Base-by-base conservation (phyloP, 2,113 vertebrate species). In the Callocephalon fimbriatum region DNA sequence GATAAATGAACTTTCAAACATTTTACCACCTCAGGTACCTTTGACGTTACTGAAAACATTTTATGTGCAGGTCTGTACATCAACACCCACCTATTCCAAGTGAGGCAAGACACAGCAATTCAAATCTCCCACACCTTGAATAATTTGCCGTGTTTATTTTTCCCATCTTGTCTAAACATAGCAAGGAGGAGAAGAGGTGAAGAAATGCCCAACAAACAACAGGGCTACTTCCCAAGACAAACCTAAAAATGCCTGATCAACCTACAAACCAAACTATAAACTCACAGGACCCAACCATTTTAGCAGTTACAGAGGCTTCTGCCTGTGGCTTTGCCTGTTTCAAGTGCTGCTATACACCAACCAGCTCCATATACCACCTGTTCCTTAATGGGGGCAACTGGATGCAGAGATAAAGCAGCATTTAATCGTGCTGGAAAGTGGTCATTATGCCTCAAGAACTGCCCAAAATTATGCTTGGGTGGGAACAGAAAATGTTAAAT, bases 391-490 rank as follows among this genome's bases (percentile, higher is more conserved):
- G 27, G 25, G 85, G 11, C 75, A 95, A 93, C 42, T 73, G 68
- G 78, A 75, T 56, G 38, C 50, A n/a, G 82, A 86, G 32, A 15
- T 31, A 83, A 81, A 88, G 75, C 21, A 45, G 40, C 1, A 21
- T 48, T 92, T 81, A 62, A 48, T 62, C 47, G 68, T n/a, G 48
- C 7, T 72, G 83, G 65, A 90, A 96, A 81, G 53, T 50, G 27
- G 76, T 56, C 68, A 65, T 73, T 76, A 73, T 50, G 81, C 70
- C 45, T 65, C 38, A 74, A 93, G 91, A 88, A 56, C 40, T 83
- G 59, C 71, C 66, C 91, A 91, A 78, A 95, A 93, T 91, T 48
- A 80, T 58, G 54, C 42, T 58, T 61, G 61, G 48, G 51, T 72
- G 74, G 83, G 86, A 91, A 83, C 12, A 77, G 51, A 32, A 93